Evolutionary conservation across 1,140 invertebrate species (phyloP).

Genomic region (Eurytemora carolleeae): DNA sequence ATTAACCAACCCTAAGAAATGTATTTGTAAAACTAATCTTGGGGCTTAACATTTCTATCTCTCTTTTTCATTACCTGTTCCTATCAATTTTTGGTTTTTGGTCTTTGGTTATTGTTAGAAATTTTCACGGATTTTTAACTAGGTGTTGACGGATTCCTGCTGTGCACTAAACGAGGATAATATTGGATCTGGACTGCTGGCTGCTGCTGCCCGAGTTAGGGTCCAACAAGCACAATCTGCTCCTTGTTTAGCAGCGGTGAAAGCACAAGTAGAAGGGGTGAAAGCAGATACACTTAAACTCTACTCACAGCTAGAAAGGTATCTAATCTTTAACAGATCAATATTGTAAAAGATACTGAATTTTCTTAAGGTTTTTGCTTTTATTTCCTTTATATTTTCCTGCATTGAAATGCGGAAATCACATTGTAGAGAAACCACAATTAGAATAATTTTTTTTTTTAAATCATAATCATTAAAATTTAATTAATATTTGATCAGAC

Average conservation of each 20-base stretch:
- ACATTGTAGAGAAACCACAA: not conserved
- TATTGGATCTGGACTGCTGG: not conserved
- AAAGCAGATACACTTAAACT: not conserved
- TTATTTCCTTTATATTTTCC: not conserved
- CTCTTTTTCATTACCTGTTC: too few species aligned
- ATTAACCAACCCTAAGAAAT: too few species aligned
- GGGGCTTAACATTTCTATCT: too few species aligned
- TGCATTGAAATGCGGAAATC: not conserved
- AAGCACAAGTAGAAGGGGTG: not conserved
- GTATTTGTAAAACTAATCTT: too few species aligned
- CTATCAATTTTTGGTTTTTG: not conserved
- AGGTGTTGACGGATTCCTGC: not conserved
- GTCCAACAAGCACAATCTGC: not conserved
- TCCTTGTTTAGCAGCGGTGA: not conserved
- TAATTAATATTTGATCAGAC: too few species aligned
- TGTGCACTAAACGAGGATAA: not conserved
- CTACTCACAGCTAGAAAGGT: not conserved
- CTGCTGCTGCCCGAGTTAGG: not conserved
- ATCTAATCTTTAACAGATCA: not conserved
- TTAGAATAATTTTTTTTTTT: not conserved
- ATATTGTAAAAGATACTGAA: not conserved
- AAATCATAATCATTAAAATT: too few species aligned
- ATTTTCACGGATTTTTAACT: not conserved
- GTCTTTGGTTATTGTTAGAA: not conserved
- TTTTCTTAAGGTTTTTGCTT: not conserved